phyloP scores from a whole-genome alignment of 2,113 vertebrate species.

The Engystomops pustulosus region DNA sequence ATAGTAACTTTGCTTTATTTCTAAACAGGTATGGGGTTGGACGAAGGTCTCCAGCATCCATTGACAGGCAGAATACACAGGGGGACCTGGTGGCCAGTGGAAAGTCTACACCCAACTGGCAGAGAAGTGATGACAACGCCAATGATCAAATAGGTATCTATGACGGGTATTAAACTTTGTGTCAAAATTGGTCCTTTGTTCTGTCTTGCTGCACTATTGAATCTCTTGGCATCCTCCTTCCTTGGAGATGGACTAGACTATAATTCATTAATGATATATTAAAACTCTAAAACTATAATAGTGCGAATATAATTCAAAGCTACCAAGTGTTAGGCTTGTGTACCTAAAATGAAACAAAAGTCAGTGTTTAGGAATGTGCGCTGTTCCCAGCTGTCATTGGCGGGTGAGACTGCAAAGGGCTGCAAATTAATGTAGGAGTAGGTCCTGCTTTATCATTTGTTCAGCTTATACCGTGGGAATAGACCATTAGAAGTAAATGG shows the following conservation, averaged over 20 bases:
- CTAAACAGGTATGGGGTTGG: conserved; percentile 88
- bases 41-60: conserved; percentile 85
- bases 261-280: background rate
- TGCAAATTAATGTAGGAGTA: too few species aligned
- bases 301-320: too few species aligned
- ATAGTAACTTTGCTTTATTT: conserved; percentile 1
- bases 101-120: conserved; percentile 87
- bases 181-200: background rate
- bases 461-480: too few species aligned
- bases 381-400: too few species aligned
- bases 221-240: too few species aligned
- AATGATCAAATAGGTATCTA: conserved; percentile 78
- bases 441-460: too few species aligned
- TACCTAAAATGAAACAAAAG: too few species aligned
- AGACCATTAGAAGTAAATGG: too few species aligned
- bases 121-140: conserved; percentile 79
- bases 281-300: too few species aligned
- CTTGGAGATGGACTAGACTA: background rate
- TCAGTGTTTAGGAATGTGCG: too few species aligned
- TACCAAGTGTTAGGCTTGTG: too few species aligned
- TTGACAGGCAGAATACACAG: conserved; percentile 81
- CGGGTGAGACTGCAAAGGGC: too few species aligned
- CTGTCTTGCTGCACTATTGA: background rate
- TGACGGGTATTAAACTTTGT: background rate
- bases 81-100: conserved; percentile 78